phyloP scores from a whole-genome alignment of 2,797 vertebrate genomes.

The Paedocypris micromegethes region DNA sequence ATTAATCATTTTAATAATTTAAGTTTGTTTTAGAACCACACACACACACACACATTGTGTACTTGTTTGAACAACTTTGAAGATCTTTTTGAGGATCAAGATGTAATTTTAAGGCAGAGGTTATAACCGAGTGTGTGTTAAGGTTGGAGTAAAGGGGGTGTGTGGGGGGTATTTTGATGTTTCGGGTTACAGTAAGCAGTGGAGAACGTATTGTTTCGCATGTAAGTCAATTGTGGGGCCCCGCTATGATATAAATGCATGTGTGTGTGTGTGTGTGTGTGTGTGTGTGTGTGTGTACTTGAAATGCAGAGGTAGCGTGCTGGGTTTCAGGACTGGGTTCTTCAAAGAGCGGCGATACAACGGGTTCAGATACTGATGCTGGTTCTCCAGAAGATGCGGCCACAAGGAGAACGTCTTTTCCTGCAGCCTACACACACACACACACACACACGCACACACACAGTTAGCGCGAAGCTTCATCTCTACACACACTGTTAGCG shows the following conservation, averaged over 20 bases:
- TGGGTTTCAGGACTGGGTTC: conserved; percentile 66
- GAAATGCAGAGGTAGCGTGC: conserved; percentile 72
- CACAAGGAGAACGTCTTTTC: conserved; percentile 77
- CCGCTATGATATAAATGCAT: background rate
- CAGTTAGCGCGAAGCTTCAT: background rate
- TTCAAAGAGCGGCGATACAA: conserved; percentile 65
- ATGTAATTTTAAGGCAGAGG: too few species aligned
- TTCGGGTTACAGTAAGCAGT: too few species aligned
- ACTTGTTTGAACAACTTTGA: too few species aligned
- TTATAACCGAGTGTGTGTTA: too few species aligned
- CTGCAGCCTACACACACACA: conserved; percentile 59
- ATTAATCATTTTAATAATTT: too few species aligned
- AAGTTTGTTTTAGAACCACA: too few species aligned
- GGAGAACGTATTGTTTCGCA: too few species aligned
- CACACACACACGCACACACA: conserved; percentile 3
- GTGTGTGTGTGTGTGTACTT: conserved; percentile 61
- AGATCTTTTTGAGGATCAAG: too few species aligned
- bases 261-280: background rate
- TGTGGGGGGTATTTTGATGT: too few species aligned
- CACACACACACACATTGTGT: too few species aligned
- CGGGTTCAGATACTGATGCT: conserved; percentile 69
- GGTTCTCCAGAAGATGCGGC: conserved; percentile 72
- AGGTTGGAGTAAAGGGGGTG: too few species aligned
- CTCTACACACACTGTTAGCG: background rate
- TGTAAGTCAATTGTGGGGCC: too few species aligned